Evolutionary conservation across 2,113 vertebrate genomes (phyloP).

Genomic region (Oplegnathus fasciatus): DNA sequence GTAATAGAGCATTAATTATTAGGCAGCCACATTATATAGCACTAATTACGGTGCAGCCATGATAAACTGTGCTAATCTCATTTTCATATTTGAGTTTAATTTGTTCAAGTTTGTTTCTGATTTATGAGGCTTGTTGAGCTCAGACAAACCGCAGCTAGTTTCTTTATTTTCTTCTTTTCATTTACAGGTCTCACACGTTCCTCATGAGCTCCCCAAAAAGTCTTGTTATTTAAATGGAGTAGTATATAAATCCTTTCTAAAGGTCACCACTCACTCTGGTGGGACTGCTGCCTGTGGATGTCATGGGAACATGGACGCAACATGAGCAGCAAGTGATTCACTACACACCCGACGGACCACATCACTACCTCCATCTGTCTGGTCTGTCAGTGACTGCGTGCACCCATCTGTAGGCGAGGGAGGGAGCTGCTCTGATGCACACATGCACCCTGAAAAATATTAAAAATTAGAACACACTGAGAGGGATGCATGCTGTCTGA

Average conservation of each 20-base stretch:
- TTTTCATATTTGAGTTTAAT: constrained; percentile 18
- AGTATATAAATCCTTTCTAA: constrained; percentile 2
- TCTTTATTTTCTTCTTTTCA: neutral
- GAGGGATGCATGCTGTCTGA: neutral
- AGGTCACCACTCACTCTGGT: constrained; percentile 36
- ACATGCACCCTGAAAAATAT: neutral
- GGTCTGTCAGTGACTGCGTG: constrained; percentile 2
- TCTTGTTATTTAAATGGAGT: neutral
- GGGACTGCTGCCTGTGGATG: constrained; percentile 26
- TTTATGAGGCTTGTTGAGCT: neutral
- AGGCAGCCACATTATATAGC: constrained; percentile 20
- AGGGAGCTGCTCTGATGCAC: constrained; percentile 15
- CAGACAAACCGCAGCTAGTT: neutral
- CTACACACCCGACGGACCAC: neutral
- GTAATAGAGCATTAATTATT: constrained; percentile 37
- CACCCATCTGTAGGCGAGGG: constrained; percentile 28
- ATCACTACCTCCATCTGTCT: constrained; percentile 47
- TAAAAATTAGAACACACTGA: neutral
- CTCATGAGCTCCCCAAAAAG: neutral
- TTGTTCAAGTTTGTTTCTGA: constrained; percentile 12
- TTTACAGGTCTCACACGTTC: neutral
- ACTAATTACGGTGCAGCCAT: neutral
- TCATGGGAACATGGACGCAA: constrained; percentile 32
- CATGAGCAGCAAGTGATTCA: constrained; percentile 52
- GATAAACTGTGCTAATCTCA: neutral